Evolutionary conservation across 2,888 invertebrate genomes (phyloP).

Genomic region (Rhopalosiphum nymphaeae): DNA sequence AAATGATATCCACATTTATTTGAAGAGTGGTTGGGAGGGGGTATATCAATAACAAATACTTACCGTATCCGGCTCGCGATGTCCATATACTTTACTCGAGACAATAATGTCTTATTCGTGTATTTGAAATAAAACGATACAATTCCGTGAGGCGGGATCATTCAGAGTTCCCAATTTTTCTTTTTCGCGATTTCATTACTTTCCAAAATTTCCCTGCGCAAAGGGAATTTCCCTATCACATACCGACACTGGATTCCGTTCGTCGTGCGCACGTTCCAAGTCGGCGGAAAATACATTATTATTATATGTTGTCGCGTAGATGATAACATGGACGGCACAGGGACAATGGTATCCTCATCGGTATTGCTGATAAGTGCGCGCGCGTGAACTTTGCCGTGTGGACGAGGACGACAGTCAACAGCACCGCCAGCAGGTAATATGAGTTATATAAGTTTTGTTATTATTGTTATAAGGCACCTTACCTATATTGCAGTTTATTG

Average conservation of each 20-base stretch:
- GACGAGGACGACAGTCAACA: conserved; percentile 19
- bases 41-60: not conserved
- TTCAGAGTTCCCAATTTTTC: not conserved
- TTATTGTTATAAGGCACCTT: conserved; percentile 27
- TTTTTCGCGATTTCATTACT: not conserved
- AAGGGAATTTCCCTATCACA: not conserved
- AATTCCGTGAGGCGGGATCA: not conserved
- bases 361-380: conserved; percentile 32
- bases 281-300: not conserved
- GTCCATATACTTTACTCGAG: not conserved
- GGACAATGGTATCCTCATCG: conserved; percentile 24
- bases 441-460: conserved; percentile 24
- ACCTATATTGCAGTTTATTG: not conserved
- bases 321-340: conserved; percentile 25
- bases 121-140: not conserved
- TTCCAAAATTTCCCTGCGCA: not conserved
- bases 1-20: not conserved
- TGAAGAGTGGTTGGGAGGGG: not conserved
- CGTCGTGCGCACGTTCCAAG: not conserved
- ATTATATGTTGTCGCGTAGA: not conserved
- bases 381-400: conserved; percentile 42
- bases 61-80: not conserved
- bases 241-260: not conserved
- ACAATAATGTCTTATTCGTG: not conserved
- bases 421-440: conserved; percentile 23